Conservation (phyloP, 2,797 vertebrate genomes). For the Yasuhikotakia modesta region DNA sequence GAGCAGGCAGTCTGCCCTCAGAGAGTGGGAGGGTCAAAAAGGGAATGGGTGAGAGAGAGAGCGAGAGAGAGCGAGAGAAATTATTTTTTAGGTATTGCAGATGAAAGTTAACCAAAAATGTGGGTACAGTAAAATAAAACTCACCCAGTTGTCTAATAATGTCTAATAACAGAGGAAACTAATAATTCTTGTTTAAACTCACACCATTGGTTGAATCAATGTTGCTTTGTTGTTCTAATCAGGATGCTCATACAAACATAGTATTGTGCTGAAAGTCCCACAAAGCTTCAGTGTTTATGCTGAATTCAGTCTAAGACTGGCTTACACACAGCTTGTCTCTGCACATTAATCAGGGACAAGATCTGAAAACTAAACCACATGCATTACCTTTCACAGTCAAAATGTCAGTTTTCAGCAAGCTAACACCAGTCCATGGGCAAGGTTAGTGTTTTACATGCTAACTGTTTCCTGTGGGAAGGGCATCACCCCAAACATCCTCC, state of each 20-base stretch:
- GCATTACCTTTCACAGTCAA: not conserved
- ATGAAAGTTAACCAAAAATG: not conserved
- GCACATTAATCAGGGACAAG: too few relatives aligned
- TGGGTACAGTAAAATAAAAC: too few relatives aligned
- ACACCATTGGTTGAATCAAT: too few relatives aligned
- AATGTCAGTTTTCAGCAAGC: not conserved
- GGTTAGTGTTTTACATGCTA: conserved; percentile 18
- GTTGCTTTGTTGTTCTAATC: not conserved
- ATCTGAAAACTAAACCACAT: not conserved
- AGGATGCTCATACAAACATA: not conserved
- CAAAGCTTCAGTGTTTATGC: too few relatives aligned
- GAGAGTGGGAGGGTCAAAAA: conserved; percentile 42
- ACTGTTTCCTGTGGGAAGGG: conserved; percentile 26
- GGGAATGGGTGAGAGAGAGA: conserved; percentile 4
- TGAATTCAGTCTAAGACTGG: too few relatives aligned
- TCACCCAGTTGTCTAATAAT: not conserved
- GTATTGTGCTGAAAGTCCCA: not conserved
- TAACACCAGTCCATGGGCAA: conserved; percentile 23
- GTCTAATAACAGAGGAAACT: too few relatives aligned
- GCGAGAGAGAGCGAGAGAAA: conserved; percentile 4
- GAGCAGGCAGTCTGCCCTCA: conserved; percentile 44
- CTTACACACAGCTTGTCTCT: too few relatives aligned
- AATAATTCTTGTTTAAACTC: not conserved
- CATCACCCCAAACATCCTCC: conserved; percentile 38
- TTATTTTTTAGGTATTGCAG: not conserved